Evolutionary conservation across 2,113 vertebrate genomes (phyloP).

Genomic region (Mionectes macconnelli): DNA sequence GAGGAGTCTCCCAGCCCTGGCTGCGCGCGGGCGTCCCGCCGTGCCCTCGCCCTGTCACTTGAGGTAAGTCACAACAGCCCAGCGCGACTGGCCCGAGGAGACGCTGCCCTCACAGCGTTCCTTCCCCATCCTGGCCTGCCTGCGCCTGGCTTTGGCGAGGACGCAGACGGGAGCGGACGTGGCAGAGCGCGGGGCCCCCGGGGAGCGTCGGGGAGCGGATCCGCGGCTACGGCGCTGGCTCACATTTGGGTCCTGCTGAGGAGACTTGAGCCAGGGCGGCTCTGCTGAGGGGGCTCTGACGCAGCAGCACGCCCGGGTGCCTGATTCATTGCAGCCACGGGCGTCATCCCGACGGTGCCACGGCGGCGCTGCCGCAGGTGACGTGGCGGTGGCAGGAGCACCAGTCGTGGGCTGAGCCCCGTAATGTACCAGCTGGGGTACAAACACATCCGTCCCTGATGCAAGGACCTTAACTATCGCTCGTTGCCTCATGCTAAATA

Average conservation of each 20-base stretch:
- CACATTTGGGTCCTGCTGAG: neutral
- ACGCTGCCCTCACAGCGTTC: rapidly evolving
- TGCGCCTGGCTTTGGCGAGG: rapidly evolving
- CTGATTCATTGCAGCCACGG: neutral
- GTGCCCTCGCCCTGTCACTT: neutral
- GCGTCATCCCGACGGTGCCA: neutral
- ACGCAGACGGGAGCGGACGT: neutral
- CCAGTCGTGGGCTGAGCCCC: neutral
- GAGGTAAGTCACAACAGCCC: neutral
- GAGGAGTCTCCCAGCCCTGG: neutral
- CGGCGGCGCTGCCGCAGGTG: neutral
- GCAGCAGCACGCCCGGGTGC: neutral
- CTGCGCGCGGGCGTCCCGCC: neutral
- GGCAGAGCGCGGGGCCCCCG: neutral
- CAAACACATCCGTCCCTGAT: neutral
- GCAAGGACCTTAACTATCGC: neutral
- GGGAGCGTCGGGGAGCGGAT: neutral
- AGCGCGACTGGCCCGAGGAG: neutral
- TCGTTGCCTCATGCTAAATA: neutral
- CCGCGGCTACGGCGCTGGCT: neutral
- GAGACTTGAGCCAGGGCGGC: neutral
- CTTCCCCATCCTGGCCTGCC: neutral
- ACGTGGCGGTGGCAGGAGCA: neutral
- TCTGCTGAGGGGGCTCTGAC: neutral
- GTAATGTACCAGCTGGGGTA: neutral